Base-by-base conservation (phyloP, 2,888 invertebrate genomes). In the Cataglyphis albicans region DNA sequence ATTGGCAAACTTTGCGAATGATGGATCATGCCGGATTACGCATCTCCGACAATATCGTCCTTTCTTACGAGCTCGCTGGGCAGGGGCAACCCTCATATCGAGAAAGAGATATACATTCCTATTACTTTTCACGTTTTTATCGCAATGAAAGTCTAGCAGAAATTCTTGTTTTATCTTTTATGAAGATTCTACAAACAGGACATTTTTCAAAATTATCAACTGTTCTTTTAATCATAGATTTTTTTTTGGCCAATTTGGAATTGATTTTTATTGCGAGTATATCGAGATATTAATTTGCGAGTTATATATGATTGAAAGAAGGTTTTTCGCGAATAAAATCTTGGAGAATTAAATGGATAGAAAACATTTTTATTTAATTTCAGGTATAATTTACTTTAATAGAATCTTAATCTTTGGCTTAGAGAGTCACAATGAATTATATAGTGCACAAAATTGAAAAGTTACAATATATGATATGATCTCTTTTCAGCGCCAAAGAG, bases 1-100 rank as follows among this genome's bases (percentile, higher is more conserved):
- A 86, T 88, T 86, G 88, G 87, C 85, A 89, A 89, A 89, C 86
- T 89, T 89, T 89, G 86, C 89, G 83, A 85, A 91, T 87, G 88
- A 84, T 84, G 91, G 89, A 92, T 92, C 91, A 90, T 87, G 87
- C 75, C 85, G 91, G 91, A 91, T 92, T 91, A 92, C 85, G 84
- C 85, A 84, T 87, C 86, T 89, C 82, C 84, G 81, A 84, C 89
- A 91, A 89, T 90, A 91, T 90, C 87, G 84, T 83, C 78, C 88
- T 86, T 88, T 88, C 88, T 88, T 75, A 38, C 21, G 44, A 15
- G 18, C 52, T 61, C 21, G 7, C 38, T 18, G 12, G 18, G 38
- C 18, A 25, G 29, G 12, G 32, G 41, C 21, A 41, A 68, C 52
- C 73, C 61, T 61, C 72, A 35, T 35, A 15, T 6, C 25, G 38